Evolutionary conservation across 2,113 vertebrate genomes (phyloP).

Genomic region (Rallus limicola): DNA sequence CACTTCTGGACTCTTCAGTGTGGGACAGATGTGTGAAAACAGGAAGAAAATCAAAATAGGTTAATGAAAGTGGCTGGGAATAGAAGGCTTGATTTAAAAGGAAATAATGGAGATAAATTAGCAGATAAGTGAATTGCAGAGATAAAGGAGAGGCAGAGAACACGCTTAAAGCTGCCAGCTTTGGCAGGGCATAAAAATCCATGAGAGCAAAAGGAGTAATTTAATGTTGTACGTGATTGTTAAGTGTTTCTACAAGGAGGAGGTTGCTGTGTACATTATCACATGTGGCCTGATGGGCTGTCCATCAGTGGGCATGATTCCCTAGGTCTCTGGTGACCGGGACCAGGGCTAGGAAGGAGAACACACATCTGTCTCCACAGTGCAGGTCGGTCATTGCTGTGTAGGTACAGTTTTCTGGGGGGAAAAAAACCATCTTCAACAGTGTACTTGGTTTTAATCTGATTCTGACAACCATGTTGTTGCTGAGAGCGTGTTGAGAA

Average conservation of each 20-base stretch:
- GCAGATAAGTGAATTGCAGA: background rate
- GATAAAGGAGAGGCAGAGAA: background rate
- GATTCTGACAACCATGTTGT: background rate
- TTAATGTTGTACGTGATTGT: background rate
- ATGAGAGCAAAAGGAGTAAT: background rate
- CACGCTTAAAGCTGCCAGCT: background rate
- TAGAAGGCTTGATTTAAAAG: background rate
- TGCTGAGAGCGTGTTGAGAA: background rate
- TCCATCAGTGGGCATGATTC: fast-evolving
- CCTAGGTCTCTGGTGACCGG: background rate
- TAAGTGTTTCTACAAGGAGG: background rate
- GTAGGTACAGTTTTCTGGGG: background rate
- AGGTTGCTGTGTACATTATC: background rate
- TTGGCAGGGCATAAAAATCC: background rate
- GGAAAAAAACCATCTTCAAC: background rate
- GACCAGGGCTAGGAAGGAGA: background rate
- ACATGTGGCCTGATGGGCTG: background rate
- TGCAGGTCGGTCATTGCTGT: background rate
- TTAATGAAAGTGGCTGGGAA: background rate
- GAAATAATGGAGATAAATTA: background rate
- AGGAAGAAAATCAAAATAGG: background rate
- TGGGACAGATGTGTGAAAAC: background rate
- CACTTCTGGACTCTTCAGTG: background rate
- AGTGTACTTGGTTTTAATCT: background rate
- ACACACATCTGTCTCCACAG: fast-evolving